phyloP scores from a whole-genome alignment of 2,797 vertebrate species.

The Alfaro cultratus region DNA sequence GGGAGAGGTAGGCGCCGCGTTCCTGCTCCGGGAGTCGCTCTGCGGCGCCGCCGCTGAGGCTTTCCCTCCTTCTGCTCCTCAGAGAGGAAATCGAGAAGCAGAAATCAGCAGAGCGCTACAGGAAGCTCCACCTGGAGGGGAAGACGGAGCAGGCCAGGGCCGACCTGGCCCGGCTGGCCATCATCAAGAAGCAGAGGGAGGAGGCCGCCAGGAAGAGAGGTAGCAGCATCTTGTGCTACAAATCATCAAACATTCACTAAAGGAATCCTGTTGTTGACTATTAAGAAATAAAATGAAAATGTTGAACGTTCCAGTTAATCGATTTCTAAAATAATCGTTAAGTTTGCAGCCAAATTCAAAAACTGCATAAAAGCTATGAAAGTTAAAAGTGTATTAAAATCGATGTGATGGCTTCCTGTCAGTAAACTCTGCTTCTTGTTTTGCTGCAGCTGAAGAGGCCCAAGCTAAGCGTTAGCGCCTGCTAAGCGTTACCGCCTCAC shows the following conservation, averaged over 20 bases:
- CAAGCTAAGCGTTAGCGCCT: constrained; percentile 78
- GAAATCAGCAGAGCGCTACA: constrained; percentile 85
- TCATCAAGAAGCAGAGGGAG: constrained; percentile 86
- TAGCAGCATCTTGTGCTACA: no score
- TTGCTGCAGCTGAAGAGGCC: constrained; percentile 75
- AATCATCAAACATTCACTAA: no score
- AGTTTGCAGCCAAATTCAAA: no score
- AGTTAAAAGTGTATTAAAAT: no score
- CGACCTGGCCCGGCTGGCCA: constrained; percentile 84
- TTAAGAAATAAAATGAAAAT: no score
- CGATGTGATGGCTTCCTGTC: neutral
- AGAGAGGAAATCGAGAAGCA: constrained; percentile 88
- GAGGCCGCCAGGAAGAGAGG: constrained; percentile 85
- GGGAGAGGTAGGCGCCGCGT: constrained; percentile 78
- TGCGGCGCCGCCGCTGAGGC: neutral
- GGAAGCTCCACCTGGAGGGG: constrained; percentile 86
- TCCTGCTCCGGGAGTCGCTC: no score
- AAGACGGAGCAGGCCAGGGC: constrained; percentile 86
- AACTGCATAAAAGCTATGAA: no score
- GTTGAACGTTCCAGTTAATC: no score
- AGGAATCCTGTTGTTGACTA: no score
- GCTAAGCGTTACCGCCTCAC: constrained; percentile 71
- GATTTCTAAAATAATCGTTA: no score
- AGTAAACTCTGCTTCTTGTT: neutral
- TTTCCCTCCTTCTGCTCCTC: neutral